A percentile compares a stretch with the other conserved stretches of the same genome.
phyloP scores from a whole-genome alignment of 1,140 invertebrate species.

The Bombus consobrinus region DNA sequence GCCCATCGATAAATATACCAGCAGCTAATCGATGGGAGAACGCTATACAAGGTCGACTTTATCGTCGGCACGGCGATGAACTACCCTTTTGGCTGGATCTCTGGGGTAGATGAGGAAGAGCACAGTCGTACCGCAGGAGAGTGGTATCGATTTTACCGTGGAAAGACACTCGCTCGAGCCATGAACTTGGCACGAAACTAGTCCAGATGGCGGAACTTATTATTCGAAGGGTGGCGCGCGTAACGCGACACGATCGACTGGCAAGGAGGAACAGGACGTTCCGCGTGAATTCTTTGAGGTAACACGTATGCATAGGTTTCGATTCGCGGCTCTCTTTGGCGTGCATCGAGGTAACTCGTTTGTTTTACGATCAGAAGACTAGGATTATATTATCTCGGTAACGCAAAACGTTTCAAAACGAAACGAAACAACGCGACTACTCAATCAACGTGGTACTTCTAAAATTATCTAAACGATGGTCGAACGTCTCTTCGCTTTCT shows the following conservation, averaged over 20 bases:
- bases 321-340: conserved; percentile 32
- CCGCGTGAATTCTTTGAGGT: background rate
- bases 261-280: background rate
- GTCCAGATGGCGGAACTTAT: conserved; percentile 49
- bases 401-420: background rate
- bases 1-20: background rate
- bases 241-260: no score
- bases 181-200: conserved; percentile 28
- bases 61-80: conserved; percentile 9
- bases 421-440: background rate
- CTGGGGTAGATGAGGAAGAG: conserved; percentile 48
- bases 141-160: conserved; percentile 35
- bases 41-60: background rate
- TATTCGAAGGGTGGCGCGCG: background rate
- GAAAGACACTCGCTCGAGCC: conserved; percentile 9
- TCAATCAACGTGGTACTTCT: background rate
- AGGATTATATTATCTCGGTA: background rate
- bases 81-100: conserved; percentile 15
- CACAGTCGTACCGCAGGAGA: conserved; percentile 40
- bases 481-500: conserved; percentile 6
- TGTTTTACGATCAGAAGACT: conserved; percentile 6
- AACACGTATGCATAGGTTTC: background rate
- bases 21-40: conserved; percentile 23
- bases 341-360: conserved; percentile 42
- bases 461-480: background rate